Evolutionary conservation across 2,113 vertebrate genomes (phyloP).

Genomic region (Dasypus novemcinctus): DNA sequence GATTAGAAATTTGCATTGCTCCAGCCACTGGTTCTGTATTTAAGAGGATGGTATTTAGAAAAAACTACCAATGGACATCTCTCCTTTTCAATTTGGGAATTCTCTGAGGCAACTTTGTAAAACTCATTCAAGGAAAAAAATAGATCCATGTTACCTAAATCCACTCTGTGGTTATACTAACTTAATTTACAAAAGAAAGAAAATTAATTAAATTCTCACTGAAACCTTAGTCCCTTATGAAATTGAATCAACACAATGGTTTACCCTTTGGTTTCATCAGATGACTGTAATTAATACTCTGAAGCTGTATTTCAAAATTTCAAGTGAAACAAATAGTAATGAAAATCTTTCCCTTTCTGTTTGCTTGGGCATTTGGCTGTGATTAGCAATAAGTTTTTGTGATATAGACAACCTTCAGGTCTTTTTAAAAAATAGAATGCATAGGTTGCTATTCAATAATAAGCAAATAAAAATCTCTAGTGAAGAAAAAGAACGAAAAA

Average conservation of each 20-base stretch:
- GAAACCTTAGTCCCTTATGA: slow-evolving; percentile 42
- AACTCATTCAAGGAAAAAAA: slow-evolving; percentile 38
- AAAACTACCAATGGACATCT: slow-evolving; percentile 25
- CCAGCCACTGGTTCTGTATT: not conserved
- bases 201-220: slow-evolving; percentile 72
- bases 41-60: not conserved
- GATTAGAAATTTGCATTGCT: slow-evolving; percentile 10
- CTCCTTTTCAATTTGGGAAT: slow-evolving; percentile 58
- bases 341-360: slow-evolving; percentile 12
- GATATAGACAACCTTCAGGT: not conserved
- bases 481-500: not conserved
- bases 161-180: not conserved
- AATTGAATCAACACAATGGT: slow-evolving; percentile 54
- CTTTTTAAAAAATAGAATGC: not conserved
- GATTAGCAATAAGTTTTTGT: not conserved
- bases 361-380: slow-evolving; percentile 3
- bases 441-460: not conserved
- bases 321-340: slow-evolving; percentile 36
- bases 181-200: slow-evolving; percentile 51
- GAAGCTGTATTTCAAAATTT: slow-evolving; percentile 62
- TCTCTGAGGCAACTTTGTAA: slow-evolving; percentile 57
- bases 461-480: not conserved
- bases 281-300: slow-evolving; percentile 71
- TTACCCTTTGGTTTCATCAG: slow-evolving; percentile 58
- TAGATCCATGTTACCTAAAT: slow-evolving; percentile 20